A percentile compares a stretch with the other conserved stretches of the same genome.
Conservation (phyloP, 2,797 vertebrate genomes). For the Peromyscus melanophrys region DNA sequence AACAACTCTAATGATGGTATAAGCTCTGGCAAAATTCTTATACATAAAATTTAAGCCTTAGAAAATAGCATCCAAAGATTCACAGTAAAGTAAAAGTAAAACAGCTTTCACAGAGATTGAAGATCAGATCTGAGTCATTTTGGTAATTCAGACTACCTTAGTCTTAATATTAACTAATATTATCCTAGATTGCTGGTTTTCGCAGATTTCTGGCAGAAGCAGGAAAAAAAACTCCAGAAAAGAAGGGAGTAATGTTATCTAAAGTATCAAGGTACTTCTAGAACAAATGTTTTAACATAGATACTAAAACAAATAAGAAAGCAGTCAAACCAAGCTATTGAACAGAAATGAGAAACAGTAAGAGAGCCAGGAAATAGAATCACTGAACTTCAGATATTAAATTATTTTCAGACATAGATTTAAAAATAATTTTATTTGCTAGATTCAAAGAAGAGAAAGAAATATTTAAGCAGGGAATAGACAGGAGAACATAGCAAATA, state of each 20-base stretch:
- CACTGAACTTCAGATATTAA: background rate
- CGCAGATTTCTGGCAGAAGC: background rate
- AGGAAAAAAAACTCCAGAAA: background rate
- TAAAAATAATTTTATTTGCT: slow-evolving; percentile 54
- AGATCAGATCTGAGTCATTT: slow-evolving; percentile 51
- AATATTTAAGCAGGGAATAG: slow-evolving; percentile 51
- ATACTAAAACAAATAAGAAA: slow-evolving; percentile 21
- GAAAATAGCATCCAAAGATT: background rate
- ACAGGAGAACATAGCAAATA: background rate
- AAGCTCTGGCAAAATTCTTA: slow-evolving; percentile 7
- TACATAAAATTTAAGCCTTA: background rate
- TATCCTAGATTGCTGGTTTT: slow-evolving; percentile 10
- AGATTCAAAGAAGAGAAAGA: background rate
- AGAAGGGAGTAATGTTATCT: slow-evolving; percentile 10
- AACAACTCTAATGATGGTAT: background rate
- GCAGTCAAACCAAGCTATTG: slow-evolving; percentile 21
- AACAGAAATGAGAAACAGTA: slow-evolving; percentile 11
- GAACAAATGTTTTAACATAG: slow-evolving; percentile 35
- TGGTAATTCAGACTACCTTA: background rate
- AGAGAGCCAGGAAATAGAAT: slow-evolving; percentile 22
- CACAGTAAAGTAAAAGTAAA: slow-evolving; percentile 14
- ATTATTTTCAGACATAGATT: slow-evolving; percentile 7
- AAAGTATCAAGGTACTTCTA: slow-evolving; percentile 24
- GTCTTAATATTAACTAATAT: slow-evolving; percentile 27
- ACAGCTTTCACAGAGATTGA: slow-evolving; percentile 8